Evolutionary conservation across 2,888 invertebrate genomes (phyloP).

Genomic region (Nephrotoma flavescens): DNA sequence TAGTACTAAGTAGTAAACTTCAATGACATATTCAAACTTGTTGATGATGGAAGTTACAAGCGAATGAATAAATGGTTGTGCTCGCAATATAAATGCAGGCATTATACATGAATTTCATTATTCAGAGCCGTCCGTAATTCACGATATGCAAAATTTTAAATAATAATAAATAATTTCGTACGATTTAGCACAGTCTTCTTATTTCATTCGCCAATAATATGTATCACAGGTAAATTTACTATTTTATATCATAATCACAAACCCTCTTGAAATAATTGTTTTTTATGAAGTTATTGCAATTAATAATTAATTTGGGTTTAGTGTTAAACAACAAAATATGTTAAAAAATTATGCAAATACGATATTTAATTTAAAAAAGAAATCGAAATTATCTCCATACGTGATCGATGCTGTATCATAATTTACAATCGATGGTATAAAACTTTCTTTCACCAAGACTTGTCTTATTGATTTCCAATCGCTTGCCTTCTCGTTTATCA

Average conservation of each 20-base stretch:
- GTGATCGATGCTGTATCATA: constrained; percentile 85
- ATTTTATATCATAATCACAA: not conserved
- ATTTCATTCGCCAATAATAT: not conserved
- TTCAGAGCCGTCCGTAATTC: not conserved
- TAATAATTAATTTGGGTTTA: not conserved
- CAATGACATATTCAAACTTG: not conserved
- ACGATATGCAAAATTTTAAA: not conserved
- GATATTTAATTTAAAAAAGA: not conserved
- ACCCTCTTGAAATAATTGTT: not conserved
- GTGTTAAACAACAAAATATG: not conserved
- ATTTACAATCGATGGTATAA: constrained; percentile 86
- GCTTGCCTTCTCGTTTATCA: constrained; percentile 71
- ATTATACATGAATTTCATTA: not conserved
- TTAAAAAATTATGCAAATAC: not conserved
- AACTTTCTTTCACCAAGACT: constrained; percentile 88
- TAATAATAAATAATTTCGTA: not conserved
- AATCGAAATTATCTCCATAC: constrained; percentile 36
- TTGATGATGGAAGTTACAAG: not conserved
- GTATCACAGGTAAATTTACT: not conserved
- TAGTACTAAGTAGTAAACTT: not conserved
- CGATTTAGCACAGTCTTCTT: not conserved
- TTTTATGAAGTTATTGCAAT: not conserved
- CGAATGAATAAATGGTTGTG: not conserved
- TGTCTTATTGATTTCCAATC: constrained; percentile 91
- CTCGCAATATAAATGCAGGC: not conserved